These are phyloP conservation scores for Trisateles emortualis DNA, from an alignment of 2,888 invertebrate species.

Conservation along the genomic window DNA sequence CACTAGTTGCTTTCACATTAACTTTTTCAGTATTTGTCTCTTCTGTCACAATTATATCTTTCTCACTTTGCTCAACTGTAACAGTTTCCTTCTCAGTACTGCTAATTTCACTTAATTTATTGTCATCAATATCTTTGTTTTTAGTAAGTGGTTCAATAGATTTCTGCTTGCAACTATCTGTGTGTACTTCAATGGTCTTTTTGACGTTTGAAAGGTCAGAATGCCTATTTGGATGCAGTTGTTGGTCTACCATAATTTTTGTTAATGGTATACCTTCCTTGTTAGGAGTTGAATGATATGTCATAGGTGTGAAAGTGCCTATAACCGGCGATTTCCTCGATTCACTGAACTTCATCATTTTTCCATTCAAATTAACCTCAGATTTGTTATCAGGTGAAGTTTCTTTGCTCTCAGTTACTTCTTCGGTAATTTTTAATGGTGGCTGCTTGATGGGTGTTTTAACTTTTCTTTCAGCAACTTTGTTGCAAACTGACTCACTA, in stretches of 20 bases:
- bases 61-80: conserved; percentile 19
- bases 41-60: conserved; percentile 6
- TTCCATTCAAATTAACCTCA: conserved; percentile 73
- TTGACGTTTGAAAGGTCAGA: conserved; percentile 72
- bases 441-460: conserved; percentile 55
- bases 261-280: conserved; percentile 81
- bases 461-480: conserved; percentile 59
- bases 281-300: conserved; percentile 80
- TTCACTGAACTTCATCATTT: conserved; percentile 76
- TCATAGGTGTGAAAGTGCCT: conserved; percentile 76
- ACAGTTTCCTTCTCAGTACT: conserved; percentile 29
- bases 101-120: conserved; percentile 21
- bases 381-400: conserved; percentile 57
- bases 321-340: conserved; percentile 77
- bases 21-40: conserved; percentile 10
- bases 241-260: conserved; percentile 81
- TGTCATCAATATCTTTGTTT: conserved; percentile 37
- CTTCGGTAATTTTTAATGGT: conserved; percentile 45
- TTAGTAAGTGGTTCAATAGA: conserved; percentile 49
- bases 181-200: conserved; percentile 81
- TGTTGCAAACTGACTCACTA: conserved; percentile 60
- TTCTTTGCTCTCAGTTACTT: conserved; percentile 59
- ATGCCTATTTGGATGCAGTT: conserved; percentile 77
- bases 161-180: conserved; percentile 69
- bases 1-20: conserved; percentile 15